A percentile compares a stretch with the other conserved stretches of the same genome.
Evolutionary conservation across 2,797 vertebrate genomes (phyloP).

Genomic region (Pseudochromis fuscus): DNA sequence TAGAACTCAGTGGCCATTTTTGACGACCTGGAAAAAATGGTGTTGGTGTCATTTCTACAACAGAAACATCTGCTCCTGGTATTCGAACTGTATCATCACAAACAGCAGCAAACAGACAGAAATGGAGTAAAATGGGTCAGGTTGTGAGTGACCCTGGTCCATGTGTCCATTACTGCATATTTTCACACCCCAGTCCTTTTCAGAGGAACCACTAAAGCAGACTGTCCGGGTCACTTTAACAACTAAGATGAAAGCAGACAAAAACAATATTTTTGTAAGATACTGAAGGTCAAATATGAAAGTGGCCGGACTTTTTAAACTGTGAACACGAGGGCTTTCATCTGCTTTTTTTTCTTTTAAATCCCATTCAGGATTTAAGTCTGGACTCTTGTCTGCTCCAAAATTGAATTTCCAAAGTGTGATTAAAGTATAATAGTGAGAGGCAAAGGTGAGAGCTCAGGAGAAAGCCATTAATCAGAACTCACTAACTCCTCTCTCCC

Average conservation of each 20-base stretch:
- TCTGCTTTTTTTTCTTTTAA: constrained; percentile 41
- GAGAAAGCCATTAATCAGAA: constrained; percentile 68
- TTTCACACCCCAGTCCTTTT: neutral
- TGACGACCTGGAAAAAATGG: too few relatives aligned
- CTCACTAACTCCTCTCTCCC: constrained; percentile 11
- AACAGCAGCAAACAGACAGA: neutral
- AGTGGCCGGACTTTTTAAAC: constrained; percentile 9
- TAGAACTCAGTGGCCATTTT: too few relatives aligned
- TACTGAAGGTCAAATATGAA: constrained; percentile 48
- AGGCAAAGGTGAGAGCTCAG: constrained; percentile 62
- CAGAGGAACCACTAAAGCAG: too few relatives aligned
- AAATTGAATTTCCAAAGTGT: constrained; percentile 59
- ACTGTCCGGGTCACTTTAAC: neutral
- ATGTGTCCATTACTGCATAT: too few relatives aligned
- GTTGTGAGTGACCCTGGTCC: neutral
- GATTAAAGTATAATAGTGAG: constrained; percentile 52
- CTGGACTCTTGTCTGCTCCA: constrained; percentile 37
- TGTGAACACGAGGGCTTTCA: constrained; percentile 28
- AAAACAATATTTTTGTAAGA: neutral
- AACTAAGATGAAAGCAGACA: neutral
- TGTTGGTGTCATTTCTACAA: too few relatives aligned
- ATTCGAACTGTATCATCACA: neutral
- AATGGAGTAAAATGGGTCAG: neutral
- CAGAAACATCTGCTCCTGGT: too few relatives aligned
- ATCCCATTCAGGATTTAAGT: constrained; percentile 57